Conservation (phyloP, 1,140 invertebrate genomes). For the Hyles euphorbiae region DNA sequence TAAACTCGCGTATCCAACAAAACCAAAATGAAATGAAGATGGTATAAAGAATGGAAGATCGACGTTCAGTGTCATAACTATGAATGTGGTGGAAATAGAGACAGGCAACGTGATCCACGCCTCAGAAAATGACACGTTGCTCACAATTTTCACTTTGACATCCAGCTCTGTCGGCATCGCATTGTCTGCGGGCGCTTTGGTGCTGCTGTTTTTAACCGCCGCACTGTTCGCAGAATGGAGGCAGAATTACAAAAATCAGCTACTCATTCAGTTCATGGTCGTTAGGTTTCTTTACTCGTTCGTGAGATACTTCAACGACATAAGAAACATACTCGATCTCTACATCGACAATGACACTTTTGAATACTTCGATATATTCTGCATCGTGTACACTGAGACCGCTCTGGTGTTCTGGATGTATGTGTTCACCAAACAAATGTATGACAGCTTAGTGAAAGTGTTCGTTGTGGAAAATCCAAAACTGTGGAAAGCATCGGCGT, state of each 20-base stretch:
- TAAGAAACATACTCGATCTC: slow-evolving; percentile 22
- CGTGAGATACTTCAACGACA: slow-evolving; percentile 36
- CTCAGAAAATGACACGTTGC: slow-evolving; percentile 10
- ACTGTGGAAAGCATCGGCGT: slow-evolving; percentile 36
- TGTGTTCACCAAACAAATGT: slow-evolving; percentile 56
- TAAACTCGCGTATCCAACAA: no score
- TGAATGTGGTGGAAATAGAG: slow-evolving; percentile 12
- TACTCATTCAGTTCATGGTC: slow-evolving; percentile 58
- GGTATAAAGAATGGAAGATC: neutral
- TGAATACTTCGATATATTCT: slow-evolving; percentile 23
- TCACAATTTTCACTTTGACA: slow-evolving; percentile 23
- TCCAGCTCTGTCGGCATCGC: slow-evolving; percentile 42
- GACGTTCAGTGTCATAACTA: slow-evolving; percentile 1
- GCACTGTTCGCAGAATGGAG: slow-evolving; percentile 54
- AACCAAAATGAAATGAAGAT: neutral
- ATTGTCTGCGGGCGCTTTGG: slow-evolving; percentile 32
- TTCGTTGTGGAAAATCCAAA: slow-evolving; percentile 28
- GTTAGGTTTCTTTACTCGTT: slow-evolving; percentile 45
- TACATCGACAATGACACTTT: slow-evolving; percentile 5
- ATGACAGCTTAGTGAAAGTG: slow-evolving; percentile 52
- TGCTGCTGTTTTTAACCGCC: slow-evolving; percentile 45
- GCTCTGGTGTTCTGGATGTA: slow-evolving; percentile 54
- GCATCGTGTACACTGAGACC: slow-evolving; percentile 44
- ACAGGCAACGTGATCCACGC: slow-evolving; percentile 5
- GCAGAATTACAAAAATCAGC: slow-evolving; percentile 49